Base-by-base conservation (phyloP, 2,888 invertebrate genomes). In the Ariolimax columbianus region DNA sequence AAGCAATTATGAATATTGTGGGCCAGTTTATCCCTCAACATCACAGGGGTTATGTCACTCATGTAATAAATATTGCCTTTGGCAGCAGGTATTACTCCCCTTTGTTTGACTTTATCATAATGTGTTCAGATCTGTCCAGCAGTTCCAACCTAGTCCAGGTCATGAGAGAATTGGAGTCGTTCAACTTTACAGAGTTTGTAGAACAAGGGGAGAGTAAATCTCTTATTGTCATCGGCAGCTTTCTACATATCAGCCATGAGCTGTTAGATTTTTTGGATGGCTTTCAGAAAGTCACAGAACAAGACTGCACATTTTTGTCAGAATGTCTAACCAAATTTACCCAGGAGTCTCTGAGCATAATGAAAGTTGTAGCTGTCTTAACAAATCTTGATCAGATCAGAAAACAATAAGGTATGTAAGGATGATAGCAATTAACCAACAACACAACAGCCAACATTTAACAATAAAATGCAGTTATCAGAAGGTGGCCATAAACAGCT, bases 231-330 rank as follows among this genome's bases (percentile, higher is more conserved):
- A 81, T 85, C 68, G 81, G 85, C 19, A 73, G 79, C n/a, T 77
- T 85, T 77, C 77, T 85, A 0, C 85, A 85, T 38, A 66, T 85
- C 38, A 85, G 77, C 51, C 73, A 77, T 30, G 85, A 85, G 38
- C 77, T 85, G 26, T 38, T 80, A 30, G 85, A 85, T 38, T 85
- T 85, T 68, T 47, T 85, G 14, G 85, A 85, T 66, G 81, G 85
- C 51, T 81, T 81, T 11, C 47, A 51, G n/a, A 72, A 70, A 26
- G 51, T 85, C 30, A 85, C 81, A 36, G 85, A 85, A 6, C 55
- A 75, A 7, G 85, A 85, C 40, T 85, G 85, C 68, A n/a, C n/a
- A 30, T 85, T 85, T 68, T 63, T 85, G 43, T 47, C 36, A 6
- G 77, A 85, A n/a, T 85, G 85, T 43, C 51, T 85, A 17, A 66